Percentiles rank a stretch among this genome's conserved stretches.
These are phyloP conservation scores for Atopsyche davidsoni DNA, from an alignment of 1,140 invertebrate genomes.

Conservation along the genomic window DNA sequence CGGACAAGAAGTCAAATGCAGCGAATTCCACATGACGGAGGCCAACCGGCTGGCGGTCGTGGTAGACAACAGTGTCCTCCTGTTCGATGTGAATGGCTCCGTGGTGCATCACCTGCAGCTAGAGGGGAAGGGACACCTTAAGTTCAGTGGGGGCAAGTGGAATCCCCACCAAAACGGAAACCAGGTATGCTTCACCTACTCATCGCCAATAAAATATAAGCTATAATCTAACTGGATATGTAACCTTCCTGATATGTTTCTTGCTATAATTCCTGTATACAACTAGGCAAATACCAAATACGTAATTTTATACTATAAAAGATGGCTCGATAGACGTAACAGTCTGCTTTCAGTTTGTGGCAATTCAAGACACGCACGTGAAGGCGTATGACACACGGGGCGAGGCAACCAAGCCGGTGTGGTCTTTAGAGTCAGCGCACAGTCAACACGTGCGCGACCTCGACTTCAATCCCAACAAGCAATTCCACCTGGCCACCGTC, in stretches of 20 bases:
- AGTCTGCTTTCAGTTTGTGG: constrained; percentile 61
- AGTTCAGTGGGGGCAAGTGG: constrained; percentile 84
- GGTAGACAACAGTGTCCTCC: constrained; percentile 62
- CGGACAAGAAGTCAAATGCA: constrained; percentile 69
- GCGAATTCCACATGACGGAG: constrained; percentile 82
- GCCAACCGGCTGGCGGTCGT: constrained; percentile 62
- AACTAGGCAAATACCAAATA: constrained; percentile 2
- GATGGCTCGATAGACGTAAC: no score
- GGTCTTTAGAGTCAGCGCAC: constrained; percentile 83
- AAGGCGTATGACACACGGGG: constrained; percentile 81
- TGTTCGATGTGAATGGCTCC: constrained; percentile 54
- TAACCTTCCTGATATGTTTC: background rate
- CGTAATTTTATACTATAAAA: background rate
- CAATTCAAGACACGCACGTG: constrained; percentile 77
- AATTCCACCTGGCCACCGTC: constrained; percentile 88
- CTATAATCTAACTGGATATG: background rate
- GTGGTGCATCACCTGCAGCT: constrained; percentile 37
- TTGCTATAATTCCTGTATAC: background rate
- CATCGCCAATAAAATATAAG: no score
- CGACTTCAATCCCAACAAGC: constrained; percentile 95
- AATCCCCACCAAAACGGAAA: constrained; percentile 87
- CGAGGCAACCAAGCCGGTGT: constrained; percentile 61
- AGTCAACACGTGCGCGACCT: constrained; percentile 82
- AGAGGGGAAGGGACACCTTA: constrained; percentile 64
- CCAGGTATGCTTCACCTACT: constrained; percentile 46